These are phyloP conservation scores for Diarsia rubi DNA, from an alignment of 2,888 invertebrate genomes.

Conservation along the genomic window DNA sequence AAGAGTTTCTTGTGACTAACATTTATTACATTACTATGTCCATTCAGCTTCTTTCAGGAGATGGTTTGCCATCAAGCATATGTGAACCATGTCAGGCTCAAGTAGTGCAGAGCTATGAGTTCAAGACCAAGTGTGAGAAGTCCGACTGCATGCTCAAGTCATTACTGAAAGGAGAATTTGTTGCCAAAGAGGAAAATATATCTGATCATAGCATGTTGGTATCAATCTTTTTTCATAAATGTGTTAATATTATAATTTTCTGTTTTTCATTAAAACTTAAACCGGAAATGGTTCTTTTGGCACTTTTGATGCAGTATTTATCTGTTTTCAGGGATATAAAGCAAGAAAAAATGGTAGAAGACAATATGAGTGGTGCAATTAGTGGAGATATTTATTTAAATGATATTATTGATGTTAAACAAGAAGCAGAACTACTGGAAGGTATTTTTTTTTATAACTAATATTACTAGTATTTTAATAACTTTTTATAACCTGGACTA, in stretches of 20 bases:
- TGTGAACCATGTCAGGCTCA: slow-evolving; percentile 77
- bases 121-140: slow-evolving; percentile 84
- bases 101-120: slow-evolving; percentile 81
- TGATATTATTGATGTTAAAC: slow-evolving; percentile 48
- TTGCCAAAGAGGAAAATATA: slow-evolving; percentile 63
- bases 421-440: slow-evolving; percentile 52
- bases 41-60: slow-evolving; percentile 70
- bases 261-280: background rate
- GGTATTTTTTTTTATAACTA: slow-evolving; percentile 47
- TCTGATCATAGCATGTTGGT: slow-evolving; percentile 58
- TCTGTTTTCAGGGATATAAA: slow-evolving; percentile 43
- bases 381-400: slow-evolving; percentile 24
- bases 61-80: slow-evolving; percentile 75
- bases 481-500: background rate
- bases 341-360: slow-evolving; percentile 35
- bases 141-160: slow-evolving; percentile 80
- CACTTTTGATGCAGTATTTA: background rate
- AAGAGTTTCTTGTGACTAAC: slow-evolving; percentile 3
- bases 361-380: slow-evolving; percentile 11
- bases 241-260: background rate
- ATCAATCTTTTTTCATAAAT: slow-evolving; percentile 20
- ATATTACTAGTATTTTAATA: too few relatives aligned
- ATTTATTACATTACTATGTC: slow-evolving; percentile 27
- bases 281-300: background rate
- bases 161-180: slow-evolving; percentile 72